Base-by-base conservation (phyloP, 92 coral and sea anemone species). In the Hydrozoanthus gracilis region DNA sequence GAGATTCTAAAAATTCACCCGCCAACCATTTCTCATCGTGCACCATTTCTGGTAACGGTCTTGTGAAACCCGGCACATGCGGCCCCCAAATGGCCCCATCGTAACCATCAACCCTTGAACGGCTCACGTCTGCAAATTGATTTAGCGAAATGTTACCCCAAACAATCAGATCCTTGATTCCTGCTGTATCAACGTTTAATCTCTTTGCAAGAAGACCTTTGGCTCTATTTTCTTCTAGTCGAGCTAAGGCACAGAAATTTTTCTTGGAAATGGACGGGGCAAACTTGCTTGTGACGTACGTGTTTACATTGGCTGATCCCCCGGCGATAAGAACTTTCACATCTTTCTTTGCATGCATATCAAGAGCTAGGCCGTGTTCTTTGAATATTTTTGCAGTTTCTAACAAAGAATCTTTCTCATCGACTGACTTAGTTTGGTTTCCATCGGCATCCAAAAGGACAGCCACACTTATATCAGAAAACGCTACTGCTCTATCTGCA, bases 11-110 rank as follows among this genome's bases (percentile, higher is more conserved):
- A 48, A 96, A 93, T 82, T 95, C 97, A 7, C 94, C 92, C 6
- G 92, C 82, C 54, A 96, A 75, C 99, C 99, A 96, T 52, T 96
- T 95, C n/a, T 96, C 90, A 90, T 96, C 98, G 83, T 95, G 98
- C 50, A 93, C 94, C 99, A 96, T 96, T 83, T 96, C 98, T 71
- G 95, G 93, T 15, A 96, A 96, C 50, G 96, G 86, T 8, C 95
- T 88, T 51, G 98, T 92, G 70, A 96, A 96, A n/a, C 95, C 95
- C 49, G 93, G 92, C 15, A 96, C 82, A 82, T 96, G 99, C 69
- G 99, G 98, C 16, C 98, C 98, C 98, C 99, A 96, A 39, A 96
- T 96, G 16, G 99, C 99, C 4, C 99, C 99, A 88, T 96, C 98
- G 82, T 90, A 96, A 2, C 99, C 99, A 80, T 93, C 91, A 4